Base-by-base conservation (phyloP, 1,140 invertebrate species). In the Gryon sp. region DNA sequence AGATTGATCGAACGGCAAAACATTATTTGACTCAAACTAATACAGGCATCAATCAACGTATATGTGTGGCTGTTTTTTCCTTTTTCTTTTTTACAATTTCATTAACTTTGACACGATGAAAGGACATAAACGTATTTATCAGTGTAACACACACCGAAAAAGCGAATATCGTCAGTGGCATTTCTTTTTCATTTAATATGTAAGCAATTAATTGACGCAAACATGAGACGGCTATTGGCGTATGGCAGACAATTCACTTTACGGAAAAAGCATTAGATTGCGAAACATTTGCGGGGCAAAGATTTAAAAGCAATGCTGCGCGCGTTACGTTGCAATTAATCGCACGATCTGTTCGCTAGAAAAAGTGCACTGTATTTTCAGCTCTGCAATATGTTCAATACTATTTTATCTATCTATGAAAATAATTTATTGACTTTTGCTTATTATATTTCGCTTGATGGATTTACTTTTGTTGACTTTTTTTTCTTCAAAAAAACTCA, bases 361-460 rank as follows among this genome's bases (percentile, higher is more conserved):
- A 75, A 75, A 75, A 75, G 62, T 66, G 70, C 53, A 75, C 65
- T 63, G 69, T 74, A 24, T 41, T 75, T 62, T 26, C 22, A 28
- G 3, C 14, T 41, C 34, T 20, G 34, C 41, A 8, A n/a, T 48
- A 26, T 0, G 7, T 50, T 59, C 70, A 38, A 73, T 59, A 52
- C 52, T n/a, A 30, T 65, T 59, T 57, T 63, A 63, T 52, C 45
- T 73, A 59, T 59, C 48, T 46, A 59, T 41, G 7, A 28, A 20
- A 65, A 34, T 43, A 59, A 65, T 65, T 73, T 43, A 65, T 59
- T 28, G 30, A 8, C 34, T n/a, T n/a, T 12, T 18, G 65, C 41
- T 50, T 50, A 50, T 46, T 26, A 41, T 40, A 3, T 20, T 41
- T 8, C 14, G 15, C 7, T 36, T 16, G 0, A 1, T 36, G 7